Conservation (phyloP, 2,888 invertebrate species). For the Griposia aprilina region DNA sequence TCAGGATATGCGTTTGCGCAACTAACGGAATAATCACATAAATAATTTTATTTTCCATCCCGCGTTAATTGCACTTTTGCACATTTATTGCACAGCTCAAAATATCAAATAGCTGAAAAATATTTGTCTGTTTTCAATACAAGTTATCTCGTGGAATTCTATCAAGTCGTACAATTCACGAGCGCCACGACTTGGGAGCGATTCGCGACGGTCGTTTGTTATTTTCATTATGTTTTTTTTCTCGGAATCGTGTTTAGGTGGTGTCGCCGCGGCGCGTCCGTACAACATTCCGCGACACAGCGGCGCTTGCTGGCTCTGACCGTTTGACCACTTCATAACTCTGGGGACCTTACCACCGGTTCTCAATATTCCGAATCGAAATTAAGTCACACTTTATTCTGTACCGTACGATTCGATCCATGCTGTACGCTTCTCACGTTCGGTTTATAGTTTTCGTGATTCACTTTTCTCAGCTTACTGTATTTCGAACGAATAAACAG, state of each 20-base stretch:
- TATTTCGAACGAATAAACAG: constrained; percentile 58
- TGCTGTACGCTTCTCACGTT: constrained; percentile 26
- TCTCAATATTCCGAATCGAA: constrained; percentile 43
- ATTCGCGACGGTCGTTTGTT: constrained; percentile 74
- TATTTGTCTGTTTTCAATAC: constrained; percentile 7
- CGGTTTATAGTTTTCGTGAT: constrained; percentile 50
- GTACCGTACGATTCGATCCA: not conserved
- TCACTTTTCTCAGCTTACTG: constrained; percentile 47
- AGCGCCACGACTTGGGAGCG: constrained; percentile 64
- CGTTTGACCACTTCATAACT: constrained; percentile 81
- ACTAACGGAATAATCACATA: constrained; percentile 33
- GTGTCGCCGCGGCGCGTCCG: constrained; percentile 80
- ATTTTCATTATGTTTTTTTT: constrained; percentile 78
- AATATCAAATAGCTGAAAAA: no score
- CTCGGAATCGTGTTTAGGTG: constrained; percentile 82
- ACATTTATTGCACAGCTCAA: no score
- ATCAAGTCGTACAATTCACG: constrained; percentile 58
- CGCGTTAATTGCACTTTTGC: constrained; percentile 31
- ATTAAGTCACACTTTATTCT: constrained; percentile 51
- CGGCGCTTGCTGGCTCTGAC: constrained; percentile 83
- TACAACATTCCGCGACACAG: constrained; percentile 86
- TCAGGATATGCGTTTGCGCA: constrained; percentile 23
- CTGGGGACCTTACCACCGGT: constrained; percentile 69
- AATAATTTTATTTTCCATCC: constrained; percentile 15
- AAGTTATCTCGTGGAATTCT: constrained; percentile 60